phyloP scores from a whole-genome alignment of 1,140 invertebrate genomes.

The Gryon sp. region DNA sequence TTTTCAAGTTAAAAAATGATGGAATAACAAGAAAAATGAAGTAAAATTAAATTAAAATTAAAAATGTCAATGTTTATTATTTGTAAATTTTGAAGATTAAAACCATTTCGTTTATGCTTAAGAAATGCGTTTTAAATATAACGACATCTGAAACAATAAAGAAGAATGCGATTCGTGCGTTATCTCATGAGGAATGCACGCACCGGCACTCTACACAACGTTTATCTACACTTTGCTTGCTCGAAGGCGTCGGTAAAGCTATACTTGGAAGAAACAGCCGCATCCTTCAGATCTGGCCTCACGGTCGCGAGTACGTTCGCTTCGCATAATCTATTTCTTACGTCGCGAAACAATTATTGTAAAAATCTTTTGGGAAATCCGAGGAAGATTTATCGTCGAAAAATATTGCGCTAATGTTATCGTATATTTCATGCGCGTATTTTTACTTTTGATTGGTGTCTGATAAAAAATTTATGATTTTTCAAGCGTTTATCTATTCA shows the following conservation, averaged over 20 bases:
- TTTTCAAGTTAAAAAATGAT: too few species aligned
- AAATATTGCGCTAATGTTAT: neutral
- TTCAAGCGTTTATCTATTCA: too few species aligned
- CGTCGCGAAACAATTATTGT: slow-evolving; percentile 50
- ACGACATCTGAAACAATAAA: slow-evolving; percentile 67
- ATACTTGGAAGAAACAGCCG: slow-evolving; percentile 56
- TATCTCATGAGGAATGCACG: slow-evolving; percentile 70
- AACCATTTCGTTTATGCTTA: slow-evolving; percentile 28
- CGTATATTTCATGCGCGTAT: neutral
- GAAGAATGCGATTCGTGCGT: slow-evolving; percentile 70
- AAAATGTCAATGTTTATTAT: too few species aligned
- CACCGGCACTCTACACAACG: slow-evolving; percentile 65
- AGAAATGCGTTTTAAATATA: slow-evolving; percentile 64
- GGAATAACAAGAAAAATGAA: too few species aligned
- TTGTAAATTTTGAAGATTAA: neutral
- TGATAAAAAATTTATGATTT: too few species aligned
- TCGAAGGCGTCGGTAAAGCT: slow-evolving; percentile 59
- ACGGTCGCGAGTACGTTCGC: slow-evolving; percentile 31
- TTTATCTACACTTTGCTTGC: slow-evolving; percentile 64
- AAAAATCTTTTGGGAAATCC: slow-evolving; percentile 48
- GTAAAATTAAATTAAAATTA: too few species aligned
- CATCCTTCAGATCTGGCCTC: slow-evolving; percentile 50
- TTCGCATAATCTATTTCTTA: slow-evolving; percentile 45
- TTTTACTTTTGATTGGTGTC: too few species aligned
- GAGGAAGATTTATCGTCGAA: slow-evolving; percentile 40